phyloP scores from a whole-genome alignment of 2,888 invertebrate species.

The Muschampia plurimacula region DNA sequence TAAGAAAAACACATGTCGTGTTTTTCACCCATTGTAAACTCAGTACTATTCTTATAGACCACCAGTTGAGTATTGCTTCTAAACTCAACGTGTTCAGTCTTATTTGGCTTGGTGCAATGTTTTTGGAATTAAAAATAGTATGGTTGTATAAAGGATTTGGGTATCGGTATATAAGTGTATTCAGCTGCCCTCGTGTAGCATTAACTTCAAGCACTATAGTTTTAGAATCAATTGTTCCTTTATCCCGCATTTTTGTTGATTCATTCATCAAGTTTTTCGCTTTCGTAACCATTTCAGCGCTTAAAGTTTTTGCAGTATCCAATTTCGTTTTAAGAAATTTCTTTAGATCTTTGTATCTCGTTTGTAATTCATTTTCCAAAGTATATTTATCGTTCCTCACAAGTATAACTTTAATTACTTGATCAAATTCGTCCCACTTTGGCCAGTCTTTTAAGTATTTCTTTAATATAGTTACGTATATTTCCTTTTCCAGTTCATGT shows the following conservation, averaged over 20 bases:
- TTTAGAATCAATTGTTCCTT: background rate
- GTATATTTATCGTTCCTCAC: background rate
- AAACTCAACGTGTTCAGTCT: conserved; percentile 8
- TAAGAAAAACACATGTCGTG: background rate
- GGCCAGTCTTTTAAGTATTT: conserved; percentile 72
- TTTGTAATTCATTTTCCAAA: background rate
- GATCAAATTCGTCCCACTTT: conserved; percentile 66
- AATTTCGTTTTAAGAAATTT: conserved; percentile 19
- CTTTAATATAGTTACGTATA: conserved; percentile 66
- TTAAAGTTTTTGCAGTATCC: background rate
- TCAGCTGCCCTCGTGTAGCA: conserved; percentile 24
- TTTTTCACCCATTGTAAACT: conserved; percentile 2
- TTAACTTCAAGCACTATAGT: conserved; percentile 13
- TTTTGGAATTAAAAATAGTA: conserved; percentile 17
- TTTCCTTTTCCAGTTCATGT: conserved; percentile 59
- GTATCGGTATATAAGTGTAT: conserved; percentile 7
- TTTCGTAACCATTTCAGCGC: background rate
- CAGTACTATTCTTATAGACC: conserved; percentile 16
- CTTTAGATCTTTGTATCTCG: conserved; percentile 6
- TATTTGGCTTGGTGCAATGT: background rate
- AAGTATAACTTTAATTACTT: background rate
- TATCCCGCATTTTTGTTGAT: background rate
- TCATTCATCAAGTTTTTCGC: background rate
- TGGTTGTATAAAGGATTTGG: background rate
- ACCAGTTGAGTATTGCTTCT: conserved; percentile 31